Conservation (phyloP, 2,888 invertebrate species). For the Rhagonycha lutea region DNA sequence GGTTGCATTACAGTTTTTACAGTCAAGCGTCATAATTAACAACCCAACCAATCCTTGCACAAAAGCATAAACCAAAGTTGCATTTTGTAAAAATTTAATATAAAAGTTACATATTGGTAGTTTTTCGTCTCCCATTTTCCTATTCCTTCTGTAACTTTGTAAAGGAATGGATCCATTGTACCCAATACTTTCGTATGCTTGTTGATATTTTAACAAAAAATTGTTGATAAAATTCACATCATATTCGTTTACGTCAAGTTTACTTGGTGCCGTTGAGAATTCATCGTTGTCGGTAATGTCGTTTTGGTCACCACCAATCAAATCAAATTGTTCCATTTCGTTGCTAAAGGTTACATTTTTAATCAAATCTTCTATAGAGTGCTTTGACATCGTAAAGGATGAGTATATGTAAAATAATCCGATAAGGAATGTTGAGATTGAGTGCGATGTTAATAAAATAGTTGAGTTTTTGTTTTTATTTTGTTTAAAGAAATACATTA, state of each 20-base stretch:
- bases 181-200: not conserved
- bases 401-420: constrained; percentile 48
- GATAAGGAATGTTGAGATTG: constrained; percentile 44
- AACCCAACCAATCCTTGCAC: constrained; percentile 45
- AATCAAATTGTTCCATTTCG: not conserved
- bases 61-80: constrained; percentile 46
- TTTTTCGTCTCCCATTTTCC: not conserved
- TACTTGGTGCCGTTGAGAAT: not conserved
- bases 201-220: not conserved
- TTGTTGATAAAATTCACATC: not conserved
- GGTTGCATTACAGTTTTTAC: constrained; percentile 31
- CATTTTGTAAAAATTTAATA: constrained; percentile 41
- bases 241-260: not conserved
- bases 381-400: not conserved
- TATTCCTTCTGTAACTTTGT: not conserved
- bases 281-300: not conserved
- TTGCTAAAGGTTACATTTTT: not conserved
- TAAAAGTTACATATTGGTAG: constrained; percentile 22
- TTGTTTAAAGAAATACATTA: constrained; percentile 39
- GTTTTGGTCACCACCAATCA: not conserved
- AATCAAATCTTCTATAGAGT: not conserved
- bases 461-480: constrained; percentile 33
- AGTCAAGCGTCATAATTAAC: constrained; percentile 39
- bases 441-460: constrained; percentile 42
- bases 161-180: not conserved